Conservation (phyloP, 2,888 invertebrate species). For the Cantharis nigra region DNA sequence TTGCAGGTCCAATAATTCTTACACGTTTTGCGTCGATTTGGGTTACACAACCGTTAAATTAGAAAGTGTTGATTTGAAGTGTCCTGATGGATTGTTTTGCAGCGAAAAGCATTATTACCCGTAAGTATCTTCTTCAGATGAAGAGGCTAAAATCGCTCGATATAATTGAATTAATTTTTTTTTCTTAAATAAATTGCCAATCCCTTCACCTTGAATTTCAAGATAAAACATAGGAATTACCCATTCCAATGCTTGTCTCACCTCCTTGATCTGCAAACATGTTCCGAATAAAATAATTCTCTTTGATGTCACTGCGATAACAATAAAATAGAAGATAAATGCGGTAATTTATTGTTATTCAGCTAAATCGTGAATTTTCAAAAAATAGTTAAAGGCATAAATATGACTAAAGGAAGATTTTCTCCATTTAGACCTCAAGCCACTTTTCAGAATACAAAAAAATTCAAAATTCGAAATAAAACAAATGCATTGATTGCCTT, state of each 20-base stretch:
- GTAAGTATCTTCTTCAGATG: conserved; percentile 17
- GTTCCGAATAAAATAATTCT: neutral
- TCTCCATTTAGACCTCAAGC: too few species aligned
- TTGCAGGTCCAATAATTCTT: neutral
- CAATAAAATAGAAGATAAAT: too few species aligned
- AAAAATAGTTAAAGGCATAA: too few species aligned
- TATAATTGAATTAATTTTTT: neutral
- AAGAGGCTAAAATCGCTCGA: neutral
- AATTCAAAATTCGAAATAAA: too few species aligned
- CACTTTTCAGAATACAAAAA: too few species aligned
- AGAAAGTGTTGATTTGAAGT: conserved; percentile 14
- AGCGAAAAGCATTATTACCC: conserved; percentile 11
- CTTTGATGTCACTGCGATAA: neutral
- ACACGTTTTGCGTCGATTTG: conserved; percentile 21
- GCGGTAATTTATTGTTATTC: too few species aligned
- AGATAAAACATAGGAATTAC: neutral
- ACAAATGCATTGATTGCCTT: too few species aligned
- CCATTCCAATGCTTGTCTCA: neutral
- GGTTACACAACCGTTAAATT: neutral
- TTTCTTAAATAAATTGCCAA: neutral
- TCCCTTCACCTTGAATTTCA: neutral
- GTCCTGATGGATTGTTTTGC: conserved; percentile 18
- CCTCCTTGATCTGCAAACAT: neutral
- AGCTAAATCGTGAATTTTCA: too few species aligned
- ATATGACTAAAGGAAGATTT: too few species aligned